phyloP scores from a whole-genome alignment of 2,888 invertebrate genomes.

The Schrankia costaestrigalis region DNA sequence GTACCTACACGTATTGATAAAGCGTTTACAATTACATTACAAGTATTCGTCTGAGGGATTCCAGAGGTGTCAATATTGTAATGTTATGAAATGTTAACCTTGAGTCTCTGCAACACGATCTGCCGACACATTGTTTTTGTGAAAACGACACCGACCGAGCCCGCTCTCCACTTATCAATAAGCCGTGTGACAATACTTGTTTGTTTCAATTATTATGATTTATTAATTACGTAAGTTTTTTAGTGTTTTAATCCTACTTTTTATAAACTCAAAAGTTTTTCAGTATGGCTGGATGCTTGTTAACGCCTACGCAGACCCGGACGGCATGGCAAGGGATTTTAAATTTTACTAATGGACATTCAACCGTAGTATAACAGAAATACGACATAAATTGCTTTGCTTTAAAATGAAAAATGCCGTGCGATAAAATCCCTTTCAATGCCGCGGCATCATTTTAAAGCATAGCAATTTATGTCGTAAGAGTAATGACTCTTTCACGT shows the following conservation, averaged over 20 bases:
- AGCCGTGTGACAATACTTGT: conserved; percentile 33
- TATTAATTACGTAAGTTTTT: background rate
- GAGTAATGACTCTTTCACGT: too few relatives aligned
- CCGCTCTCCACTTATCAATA: conserved; percentile 7
- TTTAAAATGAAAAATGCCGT: too few relatives aligned
- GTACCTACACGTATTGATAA: conserved; percentile 31
- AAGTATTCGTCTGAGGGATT: conserved; percentile 39
- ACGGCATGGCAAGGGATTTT: too few relatives aligned
- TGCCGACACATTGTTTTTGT: conserved; percentile 58
- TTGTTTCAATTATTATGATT: conserved; percentile 7
- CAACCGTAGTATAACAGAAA: too few relatives aligned
- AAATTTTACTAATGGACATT: too few relatives aligned
- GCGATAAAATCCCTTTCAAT: too few relatives aligned
- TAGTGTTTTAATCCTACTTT: background rate
- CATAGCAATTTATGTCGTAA: too few relatives aligned
- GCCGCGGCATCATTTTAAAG: too few relatives aligned
- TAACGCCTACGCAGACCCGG: too few relatives aligned
- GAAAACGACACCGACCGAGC: conserved; percentile 39
- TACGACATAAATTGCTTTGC: too few relatives aligned
- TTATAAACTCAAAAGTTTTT: too few relatives aligned
- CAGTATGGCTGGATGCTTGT: too few relatives aligned
- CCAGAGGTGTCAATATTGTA: conserved; percentile 45
- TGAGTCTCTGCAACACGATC: conserved; percentile 60
- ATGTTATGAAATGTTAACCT: conserved; percentile 63
- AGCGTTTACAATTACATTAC: conserved; percentile 25